Percentiles rank a stretch among this genome's conserved stretches.
These are phyloP conservation scores for Melanogrammus aeglefinus DNA, from an alignment of 2,797 vertebrate species.

Conservation along the genomic window DNA sequence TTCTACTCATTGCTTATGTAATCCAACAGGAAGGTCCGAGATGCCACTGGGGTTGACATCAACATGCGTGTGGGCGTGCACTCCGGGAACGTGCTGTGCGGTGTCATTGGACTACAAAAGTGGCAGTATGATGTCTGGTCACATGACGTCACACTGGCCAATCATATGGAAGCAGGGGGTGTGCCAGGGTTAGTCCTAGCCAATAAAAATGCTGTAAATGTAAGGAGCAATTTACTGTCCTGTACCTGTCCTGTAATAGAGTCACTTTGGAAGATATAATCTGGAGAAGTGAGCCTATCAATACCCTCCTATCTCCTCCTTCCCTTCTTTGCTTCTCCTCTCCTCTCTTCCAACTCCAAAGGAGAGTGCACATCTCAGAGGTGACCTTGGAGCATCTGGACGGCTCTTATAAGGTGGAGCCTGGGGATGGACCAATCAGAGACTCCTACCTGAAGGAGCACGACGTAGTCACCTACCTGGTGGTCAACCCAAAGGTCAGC, in stretches of 20 bases:
- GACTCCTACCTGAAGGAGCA: conserved; percentile 95
- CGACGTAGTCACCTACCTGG: conserved; percentile 89
- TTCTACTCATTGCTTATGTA: too few species aligned
- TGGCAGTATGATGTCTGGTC: conserved; percentile 99
- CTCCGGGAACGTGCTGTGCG: conserved; percentile 95
- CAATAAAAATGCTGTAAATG: neutral
- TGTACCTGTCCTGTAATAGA: neutral
- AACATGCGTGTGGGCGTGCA: conserved; percentile 98
- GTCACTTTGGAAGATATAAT: neutral
- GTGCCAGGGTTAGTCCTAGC: conserved; percentile 85
- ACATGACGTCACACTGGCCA: conserved; percentile 95
- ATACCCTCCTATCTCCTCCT: conserved; percentile 19
- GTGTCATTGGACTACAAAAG: conserved; percentile 94
- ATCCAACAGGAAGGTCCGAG: conserved; percentile 86
- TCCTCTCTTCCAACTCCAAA: conserved; percentile 50
- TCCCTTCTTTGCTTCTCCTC: conserved; percentile 11
- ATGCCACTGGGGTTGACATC: conserved; percentile 93
- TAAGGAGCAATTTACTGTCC: too few species aligned
- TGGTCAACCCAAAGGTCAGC: conserved; percentile 97
- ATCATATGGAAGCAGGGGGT: conserved; percentile 98
- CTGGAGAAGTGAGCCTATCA: too few species aligned
- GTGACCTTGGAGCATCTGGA: conserved; percentile 94
- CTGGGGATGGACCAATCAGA: conserved; percentile 87
- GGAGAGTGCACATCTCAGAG: conserved; percentile 95
- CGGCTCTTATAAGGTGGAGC: conserved; percentile 92